A percentile compares a stretch with the other conserved stretches of the same genome.
phyloP scores from a whole-genome alignment of 2,888 invertebrate species.

The Clostera curtula region DNA sequence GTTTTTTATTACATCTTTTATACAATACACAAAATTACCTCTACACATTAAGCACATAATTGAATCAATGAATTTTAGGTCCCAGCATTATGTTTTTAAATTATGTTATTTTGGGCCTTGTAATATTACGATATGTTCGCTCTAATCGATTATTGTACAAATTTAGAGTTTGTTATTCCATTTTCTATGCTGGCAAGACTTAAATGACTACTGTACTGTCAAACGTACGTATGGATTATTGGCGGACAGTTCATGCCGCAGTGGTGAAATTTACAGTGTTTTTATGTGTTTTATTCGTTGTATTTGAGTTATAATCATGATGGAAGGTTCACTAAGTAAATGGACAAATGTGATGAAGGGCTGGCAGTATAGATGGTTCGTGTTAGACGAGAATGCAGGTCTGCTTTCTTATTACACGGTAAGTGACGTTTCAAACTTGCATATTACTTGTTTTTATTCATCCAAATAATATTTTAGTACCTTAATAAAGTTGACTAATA shows the following conservation, averaged over 20 bases:
- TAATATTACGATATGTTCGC: too few species aligned
- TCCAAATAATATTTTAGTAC: too few species aligned
- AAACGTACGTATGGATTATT: slow-evolving; percentile 65
- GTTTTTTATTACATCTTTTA: slow-evolving; percentile 17
- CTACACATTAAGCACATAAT: neutral
- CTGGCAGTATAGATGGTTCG: slow-evolving; percentile 99
- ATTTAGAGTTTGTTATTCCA: slow-evolving; percentile 8
- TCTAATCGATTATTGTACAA: too few species aligned
- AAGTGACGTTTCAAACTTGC: slow-evolving; percentile 74
- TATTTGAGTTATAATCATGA: slow-evolving; percentile 67
- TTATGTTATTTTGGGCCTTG: too few species aligned
- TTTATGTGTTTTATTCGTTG: slow-evolving; percentile 50
- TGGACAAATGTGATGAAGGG: slow-evolving; percentile 99
- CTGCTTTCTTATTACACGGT: slow-evolving; percentile 98
- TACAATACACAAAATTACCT: neutral
- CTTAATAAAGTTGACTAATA: too few species aligned
- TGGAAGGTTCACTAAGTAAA: slow-evolving; percentile 96
- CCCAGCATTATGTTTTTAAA: too few species aligned
- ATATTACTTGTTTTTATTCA: too few species aligned
- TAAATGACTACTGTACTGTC: slow-evolving; percentile 27
- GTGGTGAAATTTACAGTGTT: slow-evolving; percentile 56
- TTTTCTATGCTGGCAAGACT: slow-evolving; percentile 33
- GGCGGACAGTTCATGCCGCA: slow-evolving; percentile 44
- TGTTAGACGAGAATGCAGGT: slow-evolving; percentile 96
- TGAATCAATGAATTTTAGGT: neutral